Evolutionary conservation across 2,888 invertebrate genomes (phyloP), one percentile per base, ranked within the genome.

Genomic region (Drosophila nr. medialis): DNA sequence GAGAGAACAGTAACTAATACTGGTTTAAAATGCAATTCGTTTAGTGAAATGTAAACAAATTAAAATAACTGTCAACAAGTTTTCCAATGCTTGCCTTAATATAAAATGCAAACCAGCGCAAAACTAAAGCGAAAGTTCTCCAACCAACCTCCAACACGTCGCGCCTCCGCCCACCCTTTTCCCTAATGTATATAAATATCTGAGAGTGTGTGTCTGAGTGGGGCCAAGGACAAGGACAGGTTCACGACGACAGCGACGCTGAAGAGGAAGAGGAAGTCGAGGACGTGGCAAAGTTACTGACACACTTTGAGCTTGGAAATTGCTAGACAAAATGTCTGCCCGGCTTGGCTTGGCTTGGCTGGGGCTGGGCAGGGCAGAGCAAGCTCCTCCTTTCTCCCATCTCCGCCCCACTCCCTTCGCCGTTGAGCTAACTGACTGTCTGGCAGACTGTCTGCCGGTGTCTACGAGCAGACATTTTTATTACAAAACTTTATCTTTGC

Each of bases 401-500:
- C 30, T 29, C 29, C 50, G 13, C 38, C 45, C 6, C 42, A 42
- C 2, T 21, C 10, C 32, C n/a, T 24, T 49, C 7, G 4, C 55
- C 7, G 29, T 27, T 50, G 29, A 50, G 11, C 29, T 29, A 27
- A 18, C 48, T 49, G 53, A 49, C 60, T 32, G 63, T 51, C 64
- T 75, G 68, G 42, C 80, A 64, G 71, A 77, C 61, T 56, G 72
- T 82, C 73, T 80, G 81, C 74, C 80, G 75, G 77, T 79, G 77
- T 76, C 86, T 84, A 76, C 83, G 68, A 78, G 75, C 89, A 87
- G 87, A 87, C 89, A 90, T 87, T 87, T 87, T 90, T 90, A 90
- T 89, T 87, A 87, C 87, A 87, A 90, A 87, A 87, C 87, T 87
- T 87, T 87, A 87, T 87, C 87, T 87, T 90, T 87, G 86, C 89